Base-by-base conservation (phyloP, 2,888 invertebrate species). In the Cheiracanthium punctorium region DNA sequence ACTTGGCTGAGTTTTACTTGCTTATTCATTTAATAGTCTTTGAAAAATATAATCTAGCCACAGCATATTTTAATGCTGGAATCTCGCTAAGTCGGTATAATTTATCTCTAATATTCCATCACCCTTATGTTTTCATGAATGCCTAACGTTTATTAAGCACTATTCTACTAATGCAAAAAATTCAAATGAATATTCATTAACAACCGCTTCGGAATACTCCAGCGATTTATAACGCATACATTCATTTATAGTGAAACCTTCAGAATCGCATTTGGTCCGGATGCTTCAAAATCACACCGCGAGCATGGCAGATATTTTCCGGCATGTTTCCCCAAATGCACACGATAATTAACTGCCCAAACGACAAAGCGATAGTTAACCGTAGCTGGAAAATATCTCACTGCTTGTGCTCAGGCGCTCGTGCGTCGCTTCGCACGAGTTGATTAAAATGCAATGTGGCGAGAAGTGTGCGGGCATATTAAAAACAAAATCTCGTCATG, bases 381-480 rank as follows among this genome's bases (percentile, higher is more conserved):
- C 24, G 24, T 58, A 24, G 24, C 14, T n/a, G n/a, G 24, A 48
- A 48, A 58, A 24, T 58, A 58, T 17, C 48, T 37, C 12, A 8
- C 10, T 10, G n/a, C 17, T 17, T n/a, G 7, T 24, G 24, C 58
- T 7, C 43, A 17, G 2, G 2, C n/a, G 10, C 43, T 10, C n/a
- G 4, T 58, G 7, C 24, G 58, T 58, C 58, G 58, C 24, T 12
- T 5, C 58, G 58, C 7, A 17, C 58, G 52, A 20, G 20, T 74
- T 52, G 73, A 74, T 74, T 74, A 74, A 74, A 74, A 30, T 32
- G 73, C 4, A 58, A 33, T 20, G 48, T 33, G 14, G 32, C 58
- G 33, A 10, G 1, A 30, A 32, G n/a, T 52, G 32, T 20, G 5
- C n/a, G 7, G 58, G 73, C 52, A 32, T 32, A 33, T 52, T 28